These are phyloP conservation scores for Apocheima hispidaria DNA, from an alignment of 2,888 invertebrate species.

Conservation along the genomic window DNA sequence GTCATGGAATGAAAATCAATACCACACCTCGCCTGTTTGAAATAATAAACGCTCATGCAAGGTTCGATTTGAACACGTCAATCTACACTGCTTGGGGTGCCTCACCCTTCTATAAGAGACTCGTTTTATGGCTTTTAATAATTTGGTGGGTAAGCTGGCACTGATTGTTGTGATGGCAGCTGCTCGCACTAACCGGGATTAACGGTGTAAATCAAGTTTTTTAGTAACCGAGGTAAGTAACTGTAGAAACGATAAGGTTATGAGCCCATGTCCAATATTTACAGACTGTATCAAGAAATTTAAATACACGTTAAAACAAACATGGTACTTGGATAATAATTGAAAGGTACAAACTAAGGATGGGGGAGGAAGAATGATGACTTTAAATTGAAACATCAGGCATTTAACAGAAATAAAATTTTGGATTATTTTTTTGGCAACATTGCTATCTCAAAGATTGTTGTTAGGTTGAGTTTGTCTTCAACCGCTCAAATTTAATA, in stretches of 20 bases:
- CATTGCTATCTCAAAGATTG: background rate
- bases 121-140: conserved; percentile 86
- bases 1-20: conserved; percentile 66
- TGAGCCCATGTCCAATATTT: conserved; percentile 49
- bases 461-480: background rate
- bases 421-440: background rate
- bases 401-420: background rate
- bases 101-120: conserved; percentile 80
- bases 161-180: conserved; percentile 81
- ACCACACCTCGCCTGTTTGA: conserved; percentile 69
- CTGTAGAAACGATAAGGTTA: conserved; percentile 62
- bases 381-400: no score
- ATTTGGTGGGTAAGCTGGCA: conserved; percentile 82
- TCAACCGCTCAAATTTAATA: background rate
- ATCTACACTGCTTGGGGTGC: conserved; percentile 73
- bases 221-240: conserved; percentile 62
- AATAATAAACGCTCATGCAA: conserved; percentile 78
- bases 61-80: conserved; percentile 68
- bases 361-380: no score
- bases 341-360: background rate
- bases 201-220: conserved; percentile 69
- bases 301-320: background rate
- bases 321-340: background rate
- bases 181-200: conserved; percentile 74
- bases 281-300: conserved; percentile 21